Evolutionary conservation across 2,113 vertebrate species (phyloP), one percentile per base, ranked within the genome.

Genomic region (Indicator indicator): DNA sequence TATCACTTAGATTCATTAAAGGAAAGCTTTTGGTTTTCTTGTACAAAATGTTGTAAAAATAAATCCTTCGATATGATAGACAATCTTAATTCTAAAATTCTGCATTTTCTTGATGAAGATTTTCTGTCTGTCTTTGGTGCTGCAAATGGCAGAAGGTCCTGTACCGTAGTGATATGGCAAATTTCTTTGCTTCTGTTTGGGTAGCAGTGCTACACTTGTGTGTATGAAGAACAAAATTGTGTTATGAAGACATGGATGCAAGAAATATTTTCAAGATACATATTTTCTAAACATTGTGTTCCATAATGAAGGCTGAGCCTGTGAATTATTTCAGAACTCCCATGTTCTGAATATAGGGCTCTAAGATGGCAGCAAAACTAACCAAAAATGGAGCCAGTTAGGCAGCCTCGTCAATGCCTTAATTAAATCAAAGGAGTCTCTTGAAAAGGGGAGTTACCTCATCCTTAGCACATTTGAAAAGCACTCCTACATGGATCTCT

Each of bases 351-450:
- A 63, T 2, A 3, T 1, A 54, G 60, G 30, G 24, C 63, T 77
- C 9, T 59, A 44, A 48, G 27, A 52, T 62, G 69, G 21, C 50
- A 65, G 12, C 30, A 73, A 28, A 91, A 30, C 11, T 50, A 73
- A 83, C 13, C 38, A 38, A 27, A 2, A 48, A 1, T 28, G 33
- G 15, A 73, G 8, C 9, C 3, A 12, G 27, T 38, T 20, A 65
- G 32, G 15, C 5, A 72, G 19, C 8, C 2, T 8, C 46, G 4
- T 10, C 0, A 1, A 30, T 32, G 17, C 9, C 4, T 65, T 86
- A 60, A 36, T 80, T 62, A 44, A 28, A 74, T 33, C 0, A 0
- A 69, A 65, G 10, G 5, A 5, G 5, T 60, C 16, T 64, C 6
- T 58, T 73, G n/a, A 74, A 83, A 16, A 73, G 28, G 5, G 5